Percentiles rank a stretch among this genome's conserved stretches.
These are phyloP conservation scores for Drosophila anomalata DNA, from an alignment of 2,888 invertebrate genomes.

Conservation along the genomic window DNA sequence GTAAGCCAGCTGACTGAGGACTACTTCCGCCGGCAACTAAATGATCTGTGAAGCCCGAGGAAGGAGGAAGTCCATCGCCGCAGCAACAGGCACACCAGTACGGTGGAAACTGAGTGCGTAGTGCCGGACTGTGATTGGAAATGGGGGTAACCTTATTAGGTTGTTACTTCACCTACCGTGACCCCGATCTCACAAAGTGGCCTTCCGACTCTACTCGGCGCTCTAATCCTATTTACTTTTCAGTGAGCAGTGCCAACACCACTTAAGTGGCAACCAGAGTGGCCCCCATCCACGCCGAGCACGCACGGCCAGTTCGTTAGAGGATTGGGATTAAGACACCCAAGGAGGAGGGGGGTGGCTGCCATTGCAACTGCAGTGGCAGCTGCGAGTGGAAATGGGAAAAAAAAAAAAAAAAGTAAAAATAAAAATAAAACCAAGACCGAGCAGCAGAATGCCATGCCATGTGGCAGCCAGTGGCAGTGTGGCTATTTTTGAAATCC, in stretches of 20 bases:
- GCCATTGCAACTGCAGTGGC: constrained; percentile 36
- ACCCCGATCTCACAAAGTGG: constrained; percentile 3
- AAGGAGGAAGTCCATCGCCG: constrained; percentile 10
- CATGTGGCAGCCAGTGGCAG: constrained; percentile 24
- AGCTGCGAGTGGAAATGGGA: constrained; percentile 42
- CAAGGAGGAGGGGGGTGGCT: neutral
- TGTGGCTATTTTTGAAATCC: constrained; percentile 43
- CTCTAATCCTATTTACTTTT: constrained; percentile 12
- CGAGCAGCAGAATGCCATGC: constrained; percentile 1
- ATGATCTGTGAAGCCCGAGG: constrained; percentile 46
- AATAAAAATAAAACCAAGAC: constrained; percentile 1
- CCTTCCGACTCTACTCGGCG: constrained; percentile 7
- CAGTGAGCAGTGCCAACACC: constrained; percentile 9
- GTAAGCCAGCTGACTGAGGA: constrained; percentile 16
- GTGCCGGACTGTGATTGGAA: neutral
- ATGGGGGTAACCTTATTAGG: neutral
- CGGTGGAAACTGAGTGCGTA: constrained; percentile 8
- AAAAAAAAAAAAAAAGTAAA: neutral
- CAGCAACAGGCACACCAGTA: constrained; percentile 32
- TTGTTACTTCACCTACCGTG: neutral
- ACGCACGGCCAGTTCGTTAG: constrained; percentile 69
- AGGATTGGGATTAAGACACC: constrained; percentile 27
- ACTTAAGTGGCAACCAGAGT: constrained; percentile 32
- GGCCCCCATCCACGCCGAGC: constrained; percentile 32
- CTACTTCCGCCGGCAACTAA: constrained; percentile 47